A percentile compares a stretch with the other conserved stretches of the same genome.
Evolutionary conservation across 2,797 vertebrate genomes (phyloP).

Genomic region (Sarcoramphus papa): DNA sequence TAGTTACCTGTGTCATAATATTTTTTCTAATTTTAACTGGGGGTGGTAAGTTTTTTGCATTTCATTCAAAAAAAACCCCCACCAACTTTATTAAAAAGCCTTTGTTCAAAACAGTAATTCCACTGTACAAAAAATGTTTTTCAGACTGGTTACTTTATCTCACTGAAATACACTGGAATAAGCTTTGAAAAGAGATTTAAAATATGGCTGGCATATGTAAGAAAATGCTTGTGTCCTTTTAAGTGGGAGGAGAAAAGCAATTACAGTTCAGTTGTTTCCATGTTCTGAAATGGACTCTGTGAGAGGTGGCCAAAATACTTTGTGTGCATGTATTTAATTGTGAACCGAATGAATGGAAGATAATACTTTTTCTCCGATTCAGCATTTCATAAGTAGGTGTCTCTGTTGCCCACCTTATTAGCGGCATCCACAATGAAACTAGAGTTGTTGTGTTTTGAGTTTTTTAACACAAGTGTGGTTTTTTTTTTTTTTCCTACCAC

Average conservation of each 20-base stretch:
- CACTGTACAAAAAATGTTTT: not conserved
- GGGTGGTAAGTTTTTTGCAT: not conserved
- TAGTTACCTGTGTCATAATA: not conserved
- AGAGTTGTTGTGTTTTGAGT: not conserved
- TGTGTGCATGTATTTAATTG: not conserved
- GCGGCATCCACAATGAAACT: not conserved
- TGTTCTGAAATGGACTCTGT: not conserved
- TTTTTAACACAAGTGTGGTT: not conserved
- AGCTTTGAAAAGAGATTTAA: not conserved
- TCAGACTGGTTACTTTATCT: not conserved
- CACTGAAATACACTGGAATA: not conserved
- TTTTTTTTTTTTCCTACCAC: fast-evolving
- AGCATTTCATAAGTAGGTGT: not conserved
- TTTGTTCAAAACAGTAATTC: not conserved
- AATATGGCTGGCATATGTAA: not conserved
- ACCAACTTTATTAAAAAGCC: not conserved
- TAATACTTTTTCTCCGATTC: not conserved
- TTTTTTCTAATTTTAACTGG: not conserved
- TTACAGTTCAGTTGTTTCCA: not conserved
- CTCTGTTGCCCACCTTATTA: not conserved
- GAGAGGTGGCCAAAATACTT: not conserved
- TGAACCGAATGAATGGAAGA: not conserved
- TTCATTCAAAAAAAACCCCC: not conserved
- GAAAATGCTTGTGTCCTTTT: not conserved
- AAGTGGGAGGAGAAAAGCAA: not conserved